Evolutionary conservation across 2,113 vertebrate species (phyloP).

Genomic region (Camelus dromedarius): DNA sequence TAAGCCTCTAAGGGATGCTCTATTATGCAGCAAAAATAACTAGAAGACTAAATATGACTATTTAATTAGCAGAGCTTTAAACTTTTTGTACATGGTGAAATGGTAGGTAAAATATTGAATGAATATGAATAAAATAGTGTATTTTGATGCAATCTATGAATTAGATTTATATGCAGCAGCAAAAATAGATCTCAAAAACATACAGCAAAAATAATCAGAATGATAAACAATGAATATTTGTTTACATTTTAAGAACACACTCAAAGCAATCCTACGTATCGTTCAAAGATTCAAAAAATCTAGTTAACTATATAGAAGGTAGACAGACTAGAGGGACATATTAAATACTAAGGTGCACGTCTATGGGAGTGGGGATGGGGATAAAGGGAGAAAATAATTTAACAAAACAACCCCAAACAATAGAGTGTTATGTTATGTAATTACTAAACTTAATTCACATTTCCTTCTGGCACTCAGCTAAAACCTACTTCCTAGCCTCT

Average conservation of each 20-base stretch:
- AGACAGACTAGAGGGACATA: not conserved
- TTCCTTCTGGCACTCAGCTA: not conserved
- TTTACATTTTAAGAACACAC: not conserved
- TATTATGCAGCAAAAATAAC: not conserved
- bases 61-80: not conserved
- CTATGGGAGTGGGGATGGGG: not conserved
- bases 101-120: not conserved
- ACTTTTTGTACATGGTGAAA: not conserved
- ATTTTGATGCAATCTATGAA: conserved; percentile 11
- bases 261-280: not conserved
- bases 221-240: not conserved
- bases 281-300: conserved; percentile 9
- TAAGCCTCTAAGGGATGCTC: not conserved
- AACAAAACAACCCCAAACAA: not conserved
- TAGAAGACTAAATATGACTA: not conserved
- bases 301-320: not conserved
- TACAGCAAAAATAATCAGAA: not conserved
- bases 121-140: not conserved
- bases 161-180: not conserved
- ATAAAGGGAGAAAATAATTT: not conserved
- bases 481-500: not conserved
- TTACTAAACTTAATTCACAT: not conserved
- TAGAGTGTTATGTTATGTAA: not conserved
- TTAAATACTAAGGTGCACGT: not conserved
- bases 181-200: conserved; percentile 5